Evolutionary conservation across 2,888 invertebrate species (phyloP).

Genomic region (Stenchaetothrips biformis): DNA sequence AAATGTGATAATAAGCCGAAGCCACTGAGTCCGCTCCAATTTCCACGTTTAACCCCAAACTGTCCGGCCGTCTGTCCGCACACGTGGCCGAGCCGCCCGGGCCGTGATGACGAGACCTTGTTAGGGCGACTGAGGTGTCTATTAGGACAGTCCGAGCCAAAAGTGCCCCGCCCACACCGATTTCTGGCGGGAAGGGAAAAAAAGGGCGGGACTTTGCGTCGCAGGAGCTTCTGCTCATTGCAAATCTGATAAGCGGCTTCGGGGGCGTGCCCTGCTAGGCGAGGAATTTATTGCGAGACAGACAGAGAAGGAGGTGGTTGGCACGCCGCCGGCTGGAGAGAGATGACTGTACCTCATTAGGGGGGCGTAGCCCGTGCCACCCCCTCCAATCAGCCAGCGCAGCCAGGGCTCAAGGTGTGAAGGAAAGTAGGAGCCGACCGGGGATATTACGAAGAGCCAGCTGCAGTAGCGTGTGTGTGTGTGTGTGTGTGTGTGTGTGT

Average conservation of each 20-base stretch:
- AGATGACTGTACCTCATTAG: slow-evolving; percentile 18
- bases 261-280: no score
- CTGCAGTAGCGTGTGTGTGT: not conserved
- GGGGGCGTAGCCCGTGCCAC: slow-evolving; percentile 4
- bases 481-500: not conserved
- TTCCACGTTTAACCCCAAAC: not conserved
- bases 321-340: no score
- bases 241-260: no score
- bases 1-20: not conserved
- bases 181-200: not conserved
- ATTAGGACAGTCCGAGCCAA: not conserved
- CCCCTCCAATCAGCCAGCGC: not conserved
- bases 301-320: no score
- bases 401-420: slow-evolving; percentile 14
- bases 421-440: slow-evolving; percentile 17
- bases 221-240: not conserved
- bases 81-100: not conserved
- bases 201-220: not conserved
- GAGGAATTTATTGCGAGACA: no score
- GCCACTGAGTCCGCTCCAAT: not conserved
- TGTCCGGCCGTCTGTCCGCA: not conserved
- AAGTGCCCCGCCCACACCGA: not conserved
- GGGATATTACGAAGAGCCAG: not conserved
- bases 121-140: slow-evolving; percentile 3
- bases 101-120: slow-evolving; percentile 9